A percentile compares a stretch with the other conserved stretches of the same genome.
Evolutionary conservation across 2,797 vertebrate species (phyloP).

Genomic region (Pitangus sulphuratus): DNA sequence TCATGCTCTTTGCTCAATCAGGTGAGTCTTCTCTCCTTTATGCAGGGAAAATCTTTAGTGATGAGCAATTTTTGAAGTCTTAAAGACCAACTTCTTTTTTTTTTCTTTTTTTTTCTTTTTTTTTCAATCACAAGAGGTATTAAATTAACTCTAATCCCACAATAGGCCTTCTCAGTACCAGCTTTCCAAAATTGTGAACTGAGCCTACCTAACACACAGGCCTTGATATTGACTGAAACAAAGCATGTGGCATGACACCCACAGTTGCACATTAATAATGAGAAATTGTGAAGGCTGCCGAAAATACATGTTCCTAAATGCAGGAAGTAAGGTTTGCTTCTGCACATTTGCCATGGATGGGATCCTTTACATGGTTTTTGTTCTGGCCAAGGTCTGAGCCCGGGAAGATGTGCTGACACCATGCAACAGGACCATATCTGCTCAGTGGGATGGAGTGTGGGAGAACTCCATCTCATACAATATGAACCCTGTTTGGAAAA

Average conservation of each 20-base stretch:
- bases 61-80: background rate
- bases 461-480: background rate
- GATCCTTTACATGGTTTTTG: background rate
- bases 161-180: background rate
- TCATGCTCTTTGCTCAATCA: background rate
- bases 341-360: background rate
- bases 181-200: background rate
- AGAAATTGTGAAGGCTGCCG: background rate
- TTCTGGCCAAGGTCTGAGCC: background rate
- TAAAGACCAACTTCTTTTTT: background rate
- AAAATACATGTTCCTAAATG: background rate
- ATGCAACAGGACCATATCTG: background rate
- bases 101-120: background rate
- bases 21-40: background rate
- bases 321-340: background rate
- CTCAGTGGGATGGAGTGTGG: background rate
- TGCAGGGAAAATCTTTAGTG: background rate
- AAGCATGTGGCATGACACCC: background rate
- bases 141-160: background rate
- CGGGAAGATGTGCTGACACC: background rate
- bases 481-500: background rate
- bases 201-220: background rate
- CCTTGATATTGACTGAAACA: background rate
- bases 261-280: background rate
- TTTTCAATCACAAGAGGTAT: background rate